phyloP scores from a whole-genome alignment of 2,113 vertebrate species.

The Rhinogobius similis region DNA sequence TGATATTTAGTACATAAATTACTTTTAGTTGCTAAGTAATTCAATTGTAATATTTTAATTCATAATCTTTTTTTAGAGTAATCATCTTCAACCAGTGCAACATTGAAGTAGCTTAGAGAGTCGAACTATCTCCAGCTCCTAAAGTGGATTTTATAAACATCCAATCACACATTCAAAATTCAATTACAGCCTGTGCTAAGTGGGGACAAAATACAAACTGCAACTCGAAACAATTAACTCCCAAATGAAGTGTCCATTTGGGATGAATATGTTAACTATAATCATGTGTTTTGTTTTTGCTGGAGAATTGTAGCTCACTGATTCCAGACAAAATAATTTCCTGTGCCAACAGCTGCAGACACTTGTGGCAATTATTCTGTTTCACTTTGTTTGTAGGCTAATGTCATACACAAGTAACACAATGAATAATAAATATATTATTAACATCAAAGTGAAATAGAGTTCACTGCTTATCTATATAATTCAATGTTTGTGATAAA shows the following conservation, averaged over 20 bases:
- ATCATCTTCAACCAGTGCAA: not conserved
- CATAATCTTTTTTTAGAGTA: not conserved
- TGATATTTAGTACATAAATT: not conserved
- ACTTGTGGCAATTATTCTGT: not conserved
- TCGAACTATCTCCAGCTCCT: not conserved
- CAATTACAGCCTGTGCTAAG: constrained; percentile 2
- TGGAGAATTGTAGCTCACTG: not conserved
- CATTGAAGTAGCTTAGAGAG: not conserved
- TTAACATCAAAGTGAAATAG: not conserved
- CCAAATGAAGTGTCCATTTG: not conserved
- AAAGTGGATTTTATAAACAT: constrained; percentile 9
- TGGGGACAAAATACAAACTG: constrained; percentile 7
- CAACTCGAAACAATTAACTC: constrained; percentile 9
- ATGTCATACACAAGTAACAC: not conserved
- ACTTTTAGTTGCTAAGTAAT: not conserved
- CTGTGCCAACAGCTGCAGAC: not conserved
- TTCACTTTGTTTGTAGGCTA: not conserved
- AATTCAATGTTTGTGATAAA: constrained; percentile 5
- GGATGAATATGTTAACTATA: constrained; percentile 14
- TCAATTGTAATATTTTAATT: not conserved
- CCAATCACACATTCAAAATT: constrained; percentile 9
- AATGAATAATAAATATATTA: not conserved
- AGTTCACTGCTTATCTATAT: not conserved
- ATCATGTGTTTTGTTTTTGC: constrained; percentile 11
- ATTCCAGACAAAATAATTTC: not conserved